phyloP scores from a whole-genome alignment of 2,888 invertebrate genomes.

The Malthinus seriepunctatus region DNA sequence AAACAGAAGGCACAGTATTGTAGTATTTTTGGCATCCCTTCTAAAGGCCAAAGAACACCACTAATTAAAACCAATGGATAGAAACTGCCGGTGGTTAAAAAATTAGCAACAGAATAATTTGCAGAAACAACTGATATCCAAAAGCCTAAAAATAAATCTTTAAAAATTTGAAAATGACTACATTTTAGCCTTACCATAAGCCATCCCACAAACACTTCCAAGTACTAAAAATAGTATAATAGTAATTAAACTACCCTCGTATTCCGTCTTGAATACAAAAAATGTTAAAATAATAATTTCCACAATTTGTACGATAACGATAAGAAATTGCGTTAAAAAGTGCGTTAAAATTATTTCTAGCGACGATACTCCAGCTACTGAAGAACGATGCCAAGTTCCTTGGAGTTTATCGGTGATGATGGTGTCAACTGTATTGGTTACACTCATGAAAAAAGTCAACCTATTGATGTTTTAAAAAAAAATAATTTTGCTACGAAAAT shows the following conservation, averaged over 20 bases:
- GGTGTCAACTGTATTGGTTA: slow-evolving; percentile 80
- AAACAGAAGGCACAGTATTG: slow-evolving; percentile 48
- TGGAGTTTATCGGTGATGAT: slow-evolving; percentile 80
- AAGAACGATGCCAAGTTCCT: slow-evolving; percentile 85
- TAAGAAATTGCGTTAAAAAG: slow-evolving; percentile 72
- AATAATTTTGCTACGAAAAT: neutral
- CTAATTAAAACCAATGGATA: slow-evolving; percentile 87
- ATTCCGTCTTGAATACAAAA: slow-evolving; percentile 63
- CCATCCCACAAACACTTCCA: slow-evolving; percentile 83
- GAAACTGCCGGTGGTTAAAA: slow-evolving; percentile 84
- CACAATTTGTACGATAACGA: slow-evolving; percentile 71
- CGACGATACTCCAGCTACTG: slow-evolving; percentile 83
- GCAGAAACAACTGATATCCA: slow-evolving; percentile 79
- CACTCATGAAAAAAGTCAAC: slow-evolving; percentile 82
- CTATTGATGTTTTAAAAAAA: slow-evolving; percentile 53
- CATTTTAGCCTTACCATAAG: slow-evolving; percentile 63
- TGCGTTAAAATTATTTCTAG: slow-evolving; percentile 82
- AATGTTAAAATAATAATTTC: slow-evolving; percentile 67
- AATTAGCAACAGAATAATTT: slow-evolving; percentile 81
- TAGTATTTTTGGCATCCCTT: slow-evolving; percentile 67
- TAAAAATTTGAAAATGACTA: neutral
- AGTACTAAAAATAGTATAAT: slow-evolving; percentile 69
- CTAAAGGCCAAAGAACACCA: slow-evolving; percentile 77
- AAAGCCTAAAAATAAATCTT: slow-evolving; percentile 61
- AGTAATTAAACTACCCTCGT: slow-evolving; percentile 63